phyloP scores from a whole-genome alignment of 2,797 vertebrate species.

The Peromyscus melanophrys region DNA sequence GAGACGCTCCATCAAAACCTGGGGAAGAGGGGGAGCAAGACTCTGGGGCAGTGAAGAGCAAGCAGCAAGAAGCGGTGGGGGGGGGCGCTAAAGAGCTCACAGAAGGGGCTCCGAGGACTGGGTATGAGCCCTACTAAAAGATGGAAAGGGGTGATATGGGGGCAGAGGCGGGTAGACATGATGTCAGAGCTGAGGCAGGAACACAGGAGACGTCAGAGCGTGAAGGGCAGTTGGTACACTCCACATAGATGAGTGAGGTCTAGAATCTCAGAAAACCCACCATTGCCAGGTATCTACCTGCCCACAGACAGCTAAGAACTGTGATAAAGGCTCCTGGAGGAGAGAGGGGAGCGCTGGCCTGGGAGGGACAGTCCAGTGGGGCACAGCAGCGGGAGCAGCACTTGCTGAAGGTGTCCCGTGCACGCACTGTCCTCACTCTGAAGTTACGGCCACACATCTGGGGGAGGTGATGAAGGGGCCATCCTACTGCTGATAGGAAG shows the following conservation, averaged over 20 bases:
- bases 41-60: accelerated
- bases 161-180: not conserved
- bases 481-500: no score
- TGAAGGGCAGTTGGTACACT: not conserved
- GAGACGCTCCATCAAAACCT: not conserved
- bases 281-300: not conserved
- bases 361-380: not conserved
- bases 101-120: not conserved
- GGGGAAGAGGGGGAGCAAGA: not conserved
- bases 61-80: no score
- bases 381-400: not conserved
- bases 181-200: not conserved
- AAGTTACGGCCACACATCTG: not conserved
- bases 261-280: not conserved
- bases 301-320: no score
- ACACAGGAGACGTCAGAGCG: not conserved
- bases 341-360: not conserved
- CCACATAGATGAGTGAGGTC: not conserved
- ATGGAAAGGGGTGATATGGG: not conserved
- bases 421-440: not conserved
- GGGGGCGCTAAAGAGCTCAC: not conserved
- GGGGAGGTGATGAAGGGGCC: not conserved
- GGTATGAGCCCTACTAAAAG: not conserved
- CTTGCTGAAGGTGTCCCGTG: not conserved
- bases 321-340: not conserved